A percentile compares a stretch with the other conserved stretches of the same genome.
These are phyloP conservation scores for Thunnus maccoyii DNA, from an alignment of 2,113 vertebrate genomes.

Conservation along the genomic window DNA sequence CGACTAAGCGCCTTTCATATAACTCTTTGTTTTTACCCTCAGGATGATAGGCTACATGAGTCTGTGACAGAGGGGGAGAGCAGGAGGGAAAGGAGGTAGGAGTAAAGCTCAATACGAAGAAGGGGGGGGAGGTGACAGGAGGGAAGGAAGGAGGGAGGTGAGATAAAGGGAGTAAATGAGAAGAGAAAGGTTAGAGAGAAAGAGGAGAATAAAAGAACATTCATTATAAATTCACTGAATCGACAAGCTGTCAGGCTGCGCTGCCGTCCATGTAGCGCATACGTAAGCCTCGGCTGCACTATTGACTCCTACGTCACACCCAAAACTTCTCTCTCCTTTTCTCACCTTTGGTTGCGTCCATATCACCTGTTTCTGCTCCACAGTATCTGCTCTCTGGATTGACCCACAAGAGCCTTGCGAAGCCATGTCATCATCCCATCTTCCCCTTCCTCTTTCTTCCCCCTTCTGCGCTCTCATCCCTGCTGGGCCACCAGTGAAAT, in stretches of 20 bases:
- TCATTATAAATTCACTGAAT: constrained; percentile 82
- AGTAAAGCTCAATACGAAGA: constrained; percentile 35
- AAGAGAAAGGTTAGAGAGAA: constrained; percentile 75
- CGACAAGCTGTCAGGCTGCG: constrained; percentile 78
- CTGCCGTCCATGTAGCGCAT: constrained; percentile 49
- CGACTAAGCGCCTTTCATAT: constrained; percentile 71
- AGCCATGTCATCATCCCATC: constrained; percentile 70
- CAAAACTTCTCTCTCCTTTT: constrained; percentile 38
- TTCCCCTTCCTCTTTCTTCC: constrained; percentile 46
- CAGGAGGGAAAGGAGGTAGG: constrained; percentile 11
- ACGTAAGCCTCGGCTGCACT: constrained; percentile 55
- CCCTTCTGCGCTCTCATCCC: constrained; percentile 29
- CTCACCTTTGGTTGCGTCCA: constrained; percentile 59
- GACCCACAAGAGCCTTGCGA: constrained; percentile 46
- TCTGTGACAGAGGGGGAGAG: constrained; percentile 64
- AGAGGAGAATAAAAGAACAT: constrained; percentile 76
- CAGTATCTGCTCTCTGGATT: constrained; percentile 22
- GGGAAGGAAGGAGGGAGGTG: constrained; percentile 36
- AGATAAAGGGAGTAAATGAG: constrained; percentile 48
- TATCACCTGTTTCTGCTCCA: constrained; percentile 43
- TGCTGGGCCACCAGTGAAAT: constrained; percentile 70
- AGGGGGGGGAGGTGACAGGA: constrained; percentile 47
- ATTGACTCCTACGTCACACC: constrained; percentile 59
- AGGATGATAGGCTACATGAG: constrained; percentile 74
- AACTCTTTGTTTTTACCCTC: constrained; percentile 67